phyloP scores from a whole-genome alignment of 2,888 invertebrate species.

The Harpalus rufipes region DNA sequence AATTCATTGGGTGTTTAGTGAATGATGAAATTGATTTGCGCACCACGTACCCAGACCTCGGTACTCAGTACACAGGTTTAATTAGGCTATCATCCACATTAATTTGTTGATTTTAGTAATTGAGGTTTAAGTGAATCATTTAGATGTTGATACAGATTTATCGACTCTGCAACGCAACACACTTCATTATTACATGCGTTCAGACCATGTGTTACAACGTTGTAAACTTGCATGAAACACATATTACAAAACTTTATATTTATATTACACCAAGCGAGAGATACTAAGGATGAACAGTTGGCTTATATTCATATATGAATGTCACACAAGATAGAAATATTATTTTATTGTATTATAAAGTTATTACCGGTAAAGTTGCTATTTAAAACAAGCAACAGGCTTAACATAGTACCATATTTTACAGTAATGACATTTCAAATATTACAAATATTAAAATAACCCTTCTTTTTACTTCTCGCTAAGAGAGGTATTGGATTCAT shows the following conservation, averaged over 20 bases:
- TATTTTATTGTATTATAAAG: no score
- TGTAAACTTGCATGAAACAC: neutral
- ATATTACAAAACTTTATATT: neutral
- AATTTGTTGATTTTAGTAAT: constrained; percentile 51
- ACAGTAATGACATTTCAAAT: no score
- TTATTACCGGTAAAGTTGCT: no score
- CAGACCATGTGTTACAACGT: neutral
- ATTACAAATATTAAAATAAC: no score
- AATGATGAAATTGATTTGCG: constrained; percentile 42
- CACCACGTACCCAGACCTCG: neutral
- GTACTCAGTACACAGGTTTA: constrained; percentile 24
- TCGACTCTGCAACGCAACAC: neutral
- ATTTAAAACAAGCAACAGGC: no score
- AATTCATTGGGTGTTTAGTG: constrained; percentile 13
- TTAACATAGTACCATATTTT: no score
- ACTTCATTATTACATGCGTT: constrained; percentile 22
- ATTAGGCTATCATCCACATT: constrained; percentile 46
- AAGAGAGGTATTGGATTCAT: no score
- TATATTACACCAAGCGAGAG: no score
- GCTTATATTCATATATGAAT: no score
- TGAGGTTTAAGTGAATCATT: constrained; percentile 48
- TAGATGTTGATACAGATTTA: constrained; percentile 37
- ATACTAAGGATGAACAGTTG: no score
- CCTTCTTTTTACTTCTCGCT: no score
- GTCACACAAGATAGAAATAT: no score